Evolutionary conservation across 37 sponge, comb jelly and placozoan genomes (phyloP), one percentile per base, ranked within the genome.

Genomic region (Axinella damicornis): DNA sequence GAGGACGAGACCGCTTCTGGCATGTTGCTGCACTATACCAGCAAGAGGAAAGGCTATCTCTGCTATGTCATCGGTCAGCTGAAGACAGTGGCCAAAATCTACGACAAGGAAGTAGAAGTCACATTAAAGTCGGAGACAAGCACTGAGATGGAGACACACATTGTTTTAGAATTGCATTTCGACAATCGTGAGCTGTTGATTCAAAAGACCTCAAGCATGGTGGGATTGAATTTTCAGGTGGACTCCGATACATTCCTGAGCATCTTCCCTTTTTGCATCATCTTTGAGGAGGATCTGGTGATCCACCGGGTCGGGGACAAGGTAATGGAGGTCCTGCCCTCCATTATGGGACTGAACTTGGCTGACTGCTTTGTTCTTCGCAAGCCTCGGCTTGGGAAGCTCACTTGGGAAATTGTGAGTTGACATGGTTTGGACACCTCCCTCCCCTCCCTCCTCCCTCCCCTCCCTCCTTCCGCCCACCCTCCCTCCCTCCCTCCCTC

Each of bases 1-100:
- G 81, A 76, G 32, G 30, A 82, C 20, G 88, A 85, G 53, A 74
- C 83, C n/a, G 62, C 78, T 17, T 73, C 53, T 19, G 88, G 83
- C 6, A 81, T 92, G 71, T 37, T 68, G 1, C 64, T 92, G 21
- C 92, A 92, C 59, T 92, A 92, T 53, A 71, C 70, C 79, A 78
- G 84, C 9, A 62, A 64, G 65, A 33, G 92, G 20, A 69, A 46
- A 25, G 84, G 88, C 52, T 85, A 71, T 27, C 67, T 84, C 21
- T 16, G 52, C 34, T 84, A 84, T 57, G 92, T 92, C 27, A 87
- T 88, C 22, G 92, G 92, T 32, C 84, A 84, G 76, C 53, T 92
- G 38, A 74, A 65, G 27, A 69, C 79, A 2, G 83, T 92, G 32
- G 81, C 76, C 12, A 67, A 53, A 24, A 92, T 92, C 38, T 82